A percentile compares a stretch with the other conserved stretches of the same genome.
Evolutionary conservation across 2,113 vertebrate species (phyloP).

Genomic region (Riparia riparia): DNA sequence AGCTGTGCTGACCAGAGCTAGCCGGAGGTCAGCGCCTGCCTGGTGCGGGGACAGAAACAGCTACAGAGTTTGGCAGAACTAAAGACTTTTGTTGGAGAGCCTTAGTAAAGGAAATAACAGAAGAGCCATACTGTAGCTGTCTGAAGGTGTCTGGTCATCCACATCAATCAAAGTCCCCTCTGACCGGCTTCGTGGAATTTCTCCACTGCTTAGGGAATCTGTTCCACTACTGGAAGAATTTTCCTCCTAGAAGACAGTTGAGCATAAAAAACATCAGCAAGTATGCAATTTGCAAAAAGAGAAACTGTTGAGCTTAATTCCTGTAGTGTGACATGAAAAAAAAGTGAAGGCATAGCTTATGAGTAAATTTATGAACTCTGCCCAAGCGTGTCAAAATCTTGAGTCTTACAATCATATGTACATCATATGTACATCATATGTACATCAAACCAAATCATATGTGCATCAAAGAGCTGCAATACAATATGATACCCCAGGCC

Average conservation of each 20-base stretch:
- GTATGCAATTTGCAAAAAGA: not conserved
- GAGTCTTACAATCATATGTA: not conserved
- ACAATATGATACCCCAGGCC: not conserved
- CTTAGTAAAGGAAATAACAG: not conserved
- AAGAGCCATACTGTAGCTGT: slow-evolving; percentile 77
- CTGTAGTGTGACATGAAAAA: not conserved
- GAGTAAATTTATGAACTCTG: not conserved
- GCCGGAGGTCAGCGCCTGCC: too few species aligned
- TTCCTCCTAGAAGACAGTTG: slow-evolving; percentile 73
- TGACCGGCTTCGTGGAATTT: slow-evolving; percentile 84
- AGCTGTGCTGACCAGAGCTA: too few species aligned
- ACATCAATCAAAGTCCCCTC: slow-evolving; percentile 89
- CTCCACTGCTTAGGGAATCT: slow-evolving; percentile 58
- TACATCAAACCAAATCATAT: too few species aligned
- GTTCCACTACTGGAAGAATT: slow-evolving; percentile 81
- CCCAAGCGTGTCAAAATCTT: not conserved
- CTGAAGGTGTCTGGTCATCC: slow-evolving; percentile 68
- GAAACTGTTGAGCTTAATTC: not conserved
- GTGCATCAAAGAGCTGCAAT: not conserved
- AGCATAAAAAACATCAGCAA: not conserved
- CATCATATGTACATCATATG: not conserved
- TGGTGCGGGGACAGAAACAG: too few species aligned
- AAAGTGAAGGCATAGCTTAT: not conserved
- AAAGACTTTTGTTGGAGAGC: not conserved
- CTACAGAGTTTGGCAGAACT: not conserved